phyloP scores from a whole-genome alignment of 2,113 vertebrate species.

The Tupaia tana region DNA sequence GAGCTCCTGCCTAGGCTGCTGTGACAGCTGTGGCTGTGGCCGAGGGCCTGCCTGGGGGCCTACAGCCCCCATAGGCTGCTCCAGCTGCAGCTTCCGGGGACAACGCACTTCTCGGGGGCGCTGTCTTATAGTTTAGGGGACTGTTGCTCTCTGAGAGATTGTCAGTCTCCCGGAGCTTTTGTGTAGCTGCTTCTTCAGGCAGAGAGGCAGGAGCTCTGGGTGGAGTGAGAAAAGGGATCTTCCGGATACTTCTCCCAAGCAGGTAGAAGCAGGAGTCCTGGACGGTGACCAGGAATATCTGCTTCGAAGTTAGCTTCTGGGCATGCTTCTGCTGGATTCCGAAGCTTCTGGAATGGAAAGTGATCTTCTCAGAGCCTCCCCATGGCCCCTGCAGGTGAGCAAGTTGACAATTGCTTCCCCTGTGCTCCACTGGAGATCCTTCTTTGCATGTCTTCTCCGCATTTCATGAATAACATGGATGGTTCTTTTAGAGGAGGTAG shows the following conservation, averaged over 20 bases:
- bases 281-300: not conserved
- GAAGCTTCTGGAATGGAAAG: conserved; percentile 47
- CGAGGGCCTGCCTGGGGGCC: not conserved
- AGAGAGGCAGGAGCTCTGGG: not conserved
- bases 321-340: not conserved
- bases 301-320: conserved; percentile 26
- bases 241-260: not conserved
- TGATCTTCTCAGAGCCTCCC: conserved; percentile 33
- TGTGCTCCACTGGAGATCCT: not conserved
- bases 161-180: not conserved
- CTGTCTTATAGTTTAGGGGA: conserved; percentile 74
- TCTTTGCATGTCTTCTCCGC: not conserved
- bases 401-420: not conserved
- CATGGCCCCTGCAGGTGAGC: conserved; percentile 57
- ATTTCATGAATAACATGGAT: not conserved
- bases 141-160: not conserved
- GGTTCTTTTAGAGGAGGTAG: not conserved
- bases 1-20: conserved; percentile 22
- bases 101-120: conserved; percentile 49
- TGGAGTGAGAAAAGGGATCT: not conserved
- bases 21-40: not conserved
- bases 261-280: not conserved
- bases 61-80: not conserved
- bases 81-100: conserved; percentile 42
- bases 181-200: not conserved